Evolutionary conservation across 2,797 vertebrate species (phyloP), one percentile per base, ranked within the genome.

Genomic region (Rhinella marina): DNA sequence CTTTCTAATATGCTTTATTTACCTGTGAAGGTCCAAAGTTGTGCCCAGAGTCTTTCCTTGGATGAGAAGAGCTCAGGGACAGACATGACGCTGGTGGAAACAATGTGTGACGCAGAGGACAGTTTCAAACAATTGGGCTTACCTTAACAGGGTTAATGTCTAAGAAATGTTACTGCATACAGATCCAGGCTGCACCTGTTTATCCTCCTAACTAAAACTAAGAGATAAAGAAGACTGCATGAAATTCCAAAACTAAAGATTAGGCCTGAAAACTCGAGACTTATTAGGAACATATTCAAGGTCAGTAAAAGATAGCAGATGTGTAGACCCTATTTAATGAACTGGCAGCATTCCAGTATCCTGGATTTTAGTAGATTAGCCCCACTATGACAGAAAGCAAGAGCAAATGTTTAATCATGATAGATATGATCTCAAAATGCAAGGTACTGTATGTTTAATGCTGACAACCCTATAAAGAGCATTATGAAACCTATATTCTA

Each of bases 231-330:
- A 52, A 54, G 66, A 23, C 62, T 41, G 64, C 52, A 41, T 75
- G 29, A 23, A 87, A 87, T 82, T 87, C 79, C 57, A 32, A 75
- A 76, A 64, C 16, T 82, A 27, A 32, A 82, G 79, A 76, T 82
- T 82, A 82, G 56, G 52, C 52, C 82, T 64, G 4, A 52, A 76
- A 75, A 87, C 57, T 82, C 17, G 10, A 57, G 25, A 23, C 70
- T 84, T 23, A 7, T 9, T 41, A 32, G 41, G 54, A 25, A 61
- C 23, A 75, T 84, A 57, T 84, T 75, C 70, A 84, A 84, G 82
- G 82, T 84, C 82, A 84, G 4, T 32, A n/a, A 75, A 59, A 41
- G n/a, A 10, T 75, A 21, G 56, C 29, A 61, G 70, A 70, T 61
- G 66, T 75, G 70, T 61, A 7, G 59, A 23, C 13, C 54, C 32